A percentile compares a stretch with the other conserved stretches of the same genome.
Conservation (phyloP, 2,888 invertebrate genomes). For the Lepidochrysops patricia region DNA sequence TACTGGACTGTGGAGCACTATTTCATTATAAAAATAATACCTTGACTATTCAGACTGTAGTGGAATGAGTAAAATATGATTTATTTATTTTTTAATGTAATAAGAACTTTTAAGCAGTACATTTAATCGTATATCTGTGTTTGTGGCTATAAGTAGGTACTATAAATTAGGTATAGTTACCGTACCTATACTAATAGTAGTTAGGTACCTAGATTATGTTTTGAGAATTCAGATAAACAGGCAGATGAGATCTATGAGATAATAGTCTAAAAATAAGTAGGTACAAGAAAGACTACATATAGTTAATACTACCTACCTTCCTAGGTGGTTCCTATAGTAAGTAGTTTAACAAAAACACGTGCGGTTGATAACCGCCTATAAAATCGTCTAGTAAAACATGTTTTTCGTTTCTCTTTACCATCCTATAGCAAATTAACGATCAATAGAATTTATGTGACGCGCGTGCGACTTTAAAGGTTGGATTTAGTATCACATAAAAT, state of each 20-base stretch:
- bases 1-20: background rate
- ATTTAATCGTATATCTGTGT: too few relatives aligned
- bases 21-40: background rate
- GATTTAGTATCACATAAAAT: background rate
- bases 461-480: background rate
- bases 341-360: too few relatives aligned
- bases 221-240: background rate
- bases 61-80: background rate
- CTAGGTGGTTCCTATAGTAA: too few relatives aligned
- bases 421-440: background rate
- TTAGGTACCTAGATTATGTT: too few relatives aligned
- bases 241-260: too few relatives aligned
- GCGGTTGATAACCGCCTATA: background rate
- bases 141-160: too few relatives aligned
- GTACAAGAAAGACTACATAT: too few relatives aligned
- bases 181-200: too few relatives aligned
- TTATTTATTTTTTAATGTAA: slow-evolving; percentile 1
- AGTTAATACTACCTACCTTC: too few relatives aligned
- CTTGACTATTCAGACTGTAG: background rate
- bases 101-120: background rate
- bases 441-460: background rate
- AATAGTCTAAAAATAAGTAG: too few relatives aligned
- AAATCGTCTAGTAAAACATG: background rate
- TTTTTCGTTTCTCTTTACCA: background rate
- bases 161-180: too few relatives aligned